Conservation (phyloP, 2,113 vertebrate species). For the Ranitomeya variabilis region DNA sequence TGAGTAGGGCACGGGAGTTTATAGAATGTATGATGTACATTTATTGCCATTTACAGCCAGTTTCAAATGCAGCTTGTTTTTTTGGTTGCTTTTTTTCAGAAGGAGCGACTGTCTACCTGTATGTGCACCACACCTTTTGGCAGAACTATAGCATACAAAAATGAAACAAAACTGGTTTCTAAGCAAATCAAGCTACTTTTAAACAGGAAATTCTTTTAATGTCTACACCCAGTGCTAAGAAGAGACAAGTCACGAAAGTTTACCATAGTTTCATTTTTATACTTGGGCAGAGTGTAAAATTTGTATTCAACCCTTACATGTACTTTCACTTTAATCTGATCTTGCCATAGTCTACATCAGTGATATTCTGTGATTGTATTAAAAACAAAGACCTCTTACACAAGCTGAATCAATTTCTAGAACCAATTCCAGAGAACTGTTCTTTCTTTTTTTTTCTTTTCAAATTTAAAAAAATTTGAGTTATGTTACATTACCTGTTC, state of each 20-base stretch:
- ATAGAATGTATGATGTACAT: neutral
- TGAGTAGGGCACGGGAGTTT: neutral
- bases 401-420: neutral
- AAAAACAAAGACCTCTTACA: no score
- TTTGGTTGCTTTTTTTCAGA: no score
- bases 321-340: neutral
- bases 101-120: neutral
- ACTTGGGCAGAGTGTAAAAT: neutral
- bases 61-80: neutral
- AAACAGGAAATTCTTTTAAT: neutral
- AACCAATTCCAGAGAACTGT: neutral
- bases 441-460: no score
- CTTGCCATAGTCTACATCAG: neutral
- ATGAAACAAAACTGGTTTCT: constrained; percentile 45
- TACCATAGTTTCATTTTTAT: neutral
- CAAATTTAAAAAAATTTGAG: no score
- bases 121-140: constrained; percentile 17
- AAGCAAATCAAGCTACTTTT: constrained; percentile 9
- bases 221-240: constrained; percentile 35
- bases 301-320: neutral
- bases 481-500: no score
- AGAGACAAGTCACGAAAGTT: neutral
- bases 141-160: constrained; percentile 15
- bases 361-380: neutral
- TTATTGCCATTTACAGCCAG: neutral